These are phyloP conservation scores for Latrodectus geometricus DNA, from an alignment of 1,140 invertebrate genomes.

Conservation along the genomic window DNA sequence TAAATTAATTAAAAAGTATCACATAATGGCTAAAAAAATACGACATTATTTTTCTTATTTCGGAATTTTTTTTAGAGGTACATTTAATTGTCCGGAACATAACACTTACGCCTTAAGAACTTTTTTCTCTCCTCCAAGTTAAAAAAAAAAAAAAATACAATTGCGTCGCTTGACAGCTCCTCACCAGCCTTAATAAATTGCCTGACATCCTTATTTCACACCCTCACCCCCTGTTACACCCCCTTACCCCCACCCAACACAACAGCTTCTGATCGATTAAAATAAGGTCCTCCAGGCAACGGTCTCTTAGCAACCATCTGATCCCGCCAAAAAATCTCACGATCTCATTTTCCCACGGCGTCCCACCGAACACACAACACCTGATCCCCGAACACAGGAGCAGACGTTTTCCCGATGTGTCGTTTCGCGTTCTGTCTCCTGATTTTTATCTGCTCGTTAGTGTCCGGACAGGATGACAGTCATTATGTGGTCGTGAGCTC, in stretches of 20 bases:
- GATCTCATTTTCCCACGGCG: neutral
- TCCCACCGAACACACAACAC: neutral
- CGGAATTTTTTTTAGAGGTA: no score
- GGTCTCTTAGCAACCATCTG: slow-evolving; percentile 48
- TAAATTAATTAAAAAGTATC: no score
- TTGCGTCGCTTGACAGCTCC: no score
- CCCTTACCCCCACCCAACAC: neutral
- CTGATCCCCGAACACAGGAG: neutral
- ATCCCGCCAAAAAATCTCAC: neutral
- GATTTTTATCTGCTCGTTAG: neutral
- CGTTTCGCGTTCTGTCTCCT: neutral
- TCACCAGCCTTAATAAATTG: no score
- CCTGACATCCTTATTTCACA: neutral
- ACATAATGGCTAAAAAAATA: no score
- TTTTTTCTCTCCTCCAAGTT: no score
- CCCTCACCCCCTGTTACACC: neutral
- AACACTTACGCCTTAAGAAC: no score
- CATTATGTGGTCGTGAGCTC: slow-evolving; percentile 18
- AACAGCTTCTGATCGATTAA: slow-evolving; percentile 34
- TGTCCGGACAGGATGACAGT: neutral
- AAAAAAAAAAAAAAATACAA: no score
- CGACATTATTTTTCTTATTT: no score
- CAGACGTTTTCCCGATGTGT: neutral
- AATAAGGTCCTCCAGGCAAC: slow-evolving; percentile 18
- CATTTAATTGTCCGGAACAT: no score